Conservation (phyloP, 2,797 vertebrate species). For the Characodon lateralis region DNA sequence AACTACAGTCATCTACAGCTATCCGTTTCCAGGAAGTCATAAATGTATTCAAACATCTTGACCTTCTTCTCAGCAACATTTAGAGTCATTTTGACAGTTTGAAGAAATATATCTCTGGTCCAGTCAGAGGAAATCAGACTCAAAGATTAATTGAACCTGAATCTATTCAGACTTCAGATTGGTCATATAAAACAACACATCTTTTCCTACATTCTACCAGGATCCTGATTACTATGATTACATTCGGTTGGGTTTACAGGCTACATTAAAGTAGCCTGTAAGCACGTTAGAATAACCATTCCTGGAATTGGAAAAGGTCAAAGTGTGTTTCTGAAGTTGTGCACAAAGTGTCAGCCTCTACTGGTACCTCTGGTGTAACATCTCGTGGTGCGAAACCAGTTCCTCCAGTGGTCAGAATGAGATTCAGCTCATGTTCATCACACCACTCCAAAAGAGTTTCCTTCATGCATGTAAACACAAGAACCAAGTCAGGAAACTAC, state of each 20-base stretch:
- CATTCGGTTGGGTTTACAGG: not conserved
- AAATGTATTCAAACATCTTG: too few relatives aligned
- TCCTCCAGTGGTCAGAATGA: constrained; percentile 97
- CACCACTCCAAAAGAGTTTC: constrained; percentile 98
- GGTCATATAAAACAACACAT: too few relatives aligned
- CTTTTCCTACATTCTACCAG: too few relatives aligned
- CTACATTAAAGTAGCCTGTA: not conserved
- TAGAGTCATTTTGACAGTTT: too few relatives aligned
- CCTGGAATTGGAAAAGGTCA: not conserved
- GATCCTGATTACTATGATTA: not conserved
- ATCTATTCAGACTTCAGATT: too few relatives aligned
- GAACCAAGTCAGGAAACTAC: not conserved
- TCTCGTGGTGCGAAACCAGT: constrained; percentile 97
- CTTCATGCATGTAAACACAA: constrained; percentile 67
- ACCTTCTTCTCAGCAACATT: too few relatives aligned
- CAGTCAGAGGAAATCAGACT: too few relatives aligned
- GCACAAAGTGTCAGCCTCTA: not conserved
- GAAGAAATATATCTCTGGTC: too few relatives aligned
- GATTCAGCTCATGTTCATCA: constrained; percentile 97
- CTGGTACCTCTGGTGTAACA: constrained; percentile 95
- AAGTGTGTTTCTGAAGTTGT: not conserved
- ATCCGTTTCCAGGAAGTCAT: too few relatives aligned
- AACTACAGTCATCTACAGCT: too few relatives aligned
- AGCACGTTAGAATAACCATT: not conserved
- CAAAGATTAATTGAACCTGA: too few relatives aligned